These are phyloP conservation scores for Cebidichthys violaceus DNA, from an alignment of 2,113 vertebrate species.

Conservation along the genomic window DNA sequence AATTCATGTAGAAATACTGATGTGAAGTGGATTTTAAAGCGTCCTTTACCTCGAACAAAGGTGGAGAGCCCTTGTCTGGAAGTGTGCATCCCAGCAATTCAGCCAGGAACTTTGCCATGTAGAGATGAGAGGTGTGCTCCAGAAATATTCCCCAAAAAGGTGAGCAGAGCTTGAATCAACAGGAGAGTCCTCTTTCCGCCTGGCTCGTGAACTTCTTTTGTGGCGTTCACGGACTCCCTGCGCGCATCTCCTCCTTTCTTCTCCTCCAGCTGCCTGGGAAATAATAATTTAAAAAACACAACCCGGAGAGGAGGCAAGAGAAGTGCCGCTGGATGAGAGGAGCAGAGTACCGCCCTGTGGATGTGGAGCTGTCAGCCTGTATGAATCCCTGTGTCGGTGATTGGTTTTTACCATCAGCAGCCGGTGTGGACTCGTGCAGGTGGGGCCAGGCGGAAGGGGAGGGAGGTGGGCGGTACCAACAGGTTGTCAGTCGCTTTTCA, in stretches of 20 bases:
- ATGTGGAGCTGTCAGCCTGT: background rate
- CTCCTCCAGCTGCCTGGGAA: background rate
- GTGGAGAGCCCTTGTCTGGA: conserved; percentile 82
- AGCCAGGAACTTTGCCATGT: conserved; percentile 90
- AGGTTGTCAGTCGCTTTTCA: conserved; percentile 31
- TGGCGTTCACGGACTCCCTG: conserved; percentile 44
- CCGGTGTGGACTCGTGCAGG: conserved; percentile 18
- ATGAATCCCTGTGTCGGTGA: background rate
- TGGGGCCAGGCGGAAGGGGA: background rate
- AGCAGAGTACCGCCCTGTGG: background rate
- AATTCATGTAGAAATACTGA: background rate
- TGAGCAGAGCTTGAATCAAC: conserved; percentile 19
- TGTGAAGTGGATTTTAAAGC: background rate
- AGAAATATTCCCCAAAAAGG: background rate
- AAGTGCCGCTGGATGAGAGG: background rate
- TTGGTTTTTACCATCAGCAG: background rate
- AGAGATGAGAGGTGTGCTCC: conserved; percentile 23
- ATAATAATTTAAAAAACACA: background rate
- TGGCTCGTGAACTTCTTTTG: conserved; percentile 32
- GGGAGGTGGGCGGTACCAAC: conserved; percentile 21
- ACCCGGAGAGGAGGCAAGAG: background rate
- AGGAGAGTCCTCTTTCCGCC: conserved; percentile 8
- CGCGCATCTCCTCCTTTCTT: conserved; percentile 32
- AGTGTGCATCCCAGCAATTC: conserved; percentile 87
- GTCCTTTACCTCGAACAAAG: conserved; percentile 84